Evolutionary conservation across 1,140 invertebrate genomes (phyloP).

Genomic region (Sarcophaga bullata): DNA sequence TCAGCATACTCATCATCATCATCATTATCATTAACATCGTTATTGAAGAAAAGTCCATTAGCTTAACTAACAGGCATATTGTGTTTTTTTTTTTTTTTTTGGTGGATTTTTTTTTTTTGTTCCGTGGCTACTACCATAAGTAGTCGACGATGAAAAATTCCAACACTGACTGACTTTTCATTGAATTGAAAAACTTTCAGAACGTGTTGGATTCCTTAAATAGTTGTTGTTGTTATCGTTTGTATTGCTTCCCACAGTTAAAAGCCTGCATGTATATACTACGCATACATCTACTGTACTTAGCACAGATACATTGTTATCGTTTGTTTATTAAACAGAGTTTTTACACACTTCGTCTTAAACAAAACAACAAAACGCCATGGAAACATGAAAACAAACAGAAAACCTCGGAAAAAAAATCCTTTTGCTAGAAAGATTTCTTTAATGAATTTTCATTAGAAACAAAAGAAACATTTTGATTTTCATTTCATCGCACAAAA

Average conservation of each 20-base stretch:
- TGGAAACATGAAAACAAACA: too few relatives aligned
- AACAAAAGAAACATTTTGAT: neutral
- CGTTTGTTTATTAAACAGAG: neutral
- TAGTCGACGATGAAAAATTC: too few relatives aligned
- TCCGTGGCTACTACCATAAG: too few relatives aligned
- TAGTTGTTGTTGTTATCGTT: too few relatives aligned
- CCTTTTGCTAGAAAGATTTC: neutral
- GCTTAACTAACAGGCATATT: neutral
- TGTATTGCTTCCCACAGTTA: too few relatives aligned
- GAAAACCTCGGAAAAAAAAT: neutral
- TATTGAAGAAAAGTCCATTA: constrained; percentile 7
- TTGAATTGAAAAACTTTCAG: neutral
- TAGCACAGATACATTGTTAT: neutral
- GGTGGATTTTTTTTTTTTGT: too few relatives aligned
- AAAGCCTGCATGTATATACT: too few relatives aligned
- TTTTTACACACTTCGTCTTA: too few relatives aligned
- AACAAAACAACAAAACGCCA: neutral
- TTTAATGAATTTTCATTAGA: constrained; percentile 16
- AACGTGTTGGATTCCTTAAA: neutral
- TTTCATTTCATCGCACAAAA: neutral
- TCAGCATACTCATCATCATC: constrained; percentile 8
- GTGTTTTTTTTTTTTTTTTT: neutral
- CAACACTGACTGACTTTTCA: too few relatives aligned
- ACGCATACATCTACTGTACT: neutral
- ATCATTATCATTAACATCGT: neutral